Percentiles rank a stretch among this genome's conserved stretches.
These are phyloP conservation scores for Archaeoteleia sp. DNA, from an alignment of 2,888 invertebrate genomes.

Conservation along the genomic window DNA sequence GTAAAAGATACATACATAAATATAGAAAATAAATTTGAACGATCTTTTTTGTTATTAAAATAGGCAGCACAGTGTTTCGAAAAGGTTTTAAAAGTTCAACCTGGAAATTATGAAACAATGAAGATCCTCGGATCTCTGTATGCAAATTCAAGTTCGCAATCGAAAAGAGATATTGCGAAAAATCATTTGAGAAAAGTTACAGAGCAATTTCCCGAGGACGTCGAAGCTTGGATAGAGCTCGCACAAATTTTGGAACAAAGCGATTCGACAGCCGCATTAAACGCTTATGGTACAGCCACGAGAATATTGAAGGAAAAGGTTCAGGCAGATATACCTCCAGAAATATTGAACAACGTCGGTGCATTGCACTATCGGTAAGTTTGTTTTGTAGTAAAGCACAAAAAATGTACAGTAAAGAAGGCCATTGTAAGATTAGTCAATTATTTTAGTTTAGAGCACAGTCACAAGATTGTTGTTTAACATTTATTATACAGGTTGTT, in stretches of 20 bases:
- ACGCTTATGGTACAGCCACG: constrained; percentile 95
- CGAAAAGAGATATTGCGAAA: constrained; percentile 94
- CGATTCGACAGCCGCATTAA: constrained; percentile 88
- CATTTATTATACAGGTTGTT: no score
- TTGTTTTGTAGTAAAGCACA: no score
- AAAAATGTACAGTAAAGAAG: no score
- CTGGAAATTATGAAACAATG: constrained; percentile 99
- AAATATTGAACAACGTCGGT: constrained; percentile 98
- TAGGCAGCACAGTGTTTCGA: constrained; percentile 99
- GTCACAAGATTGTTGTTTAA: no score
- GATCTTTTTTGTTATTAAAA: no score
- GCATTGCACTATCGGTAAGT: constrained; percentile 87
- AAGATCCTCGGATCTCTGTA: constrained; percentile 98
- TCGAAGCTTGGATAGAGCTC: constrained; percentile 99
- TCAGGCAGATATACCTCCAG: constrained; percentile 95
- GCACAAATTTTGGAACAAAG: constrained; percentile 98
- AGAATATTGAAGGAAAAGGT: constrained; percentile 94
- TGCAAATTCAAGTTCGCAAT: constrained; percentile 91
- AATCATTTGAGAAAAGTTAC: constrained; percentile 96
- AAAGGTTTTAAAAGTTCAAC: constrained; percentile 97
- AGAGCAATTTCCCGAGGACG: constrained; percentile 97
- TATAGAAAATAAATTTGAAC: no score
- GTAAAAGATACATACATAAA: no score
- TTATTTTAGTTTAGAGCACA: no score
- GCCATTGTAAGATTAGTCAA: no score